Conservation (phyloP, 2,888 invertebrate genomes). For the Octonoba sinensis region DNA sequence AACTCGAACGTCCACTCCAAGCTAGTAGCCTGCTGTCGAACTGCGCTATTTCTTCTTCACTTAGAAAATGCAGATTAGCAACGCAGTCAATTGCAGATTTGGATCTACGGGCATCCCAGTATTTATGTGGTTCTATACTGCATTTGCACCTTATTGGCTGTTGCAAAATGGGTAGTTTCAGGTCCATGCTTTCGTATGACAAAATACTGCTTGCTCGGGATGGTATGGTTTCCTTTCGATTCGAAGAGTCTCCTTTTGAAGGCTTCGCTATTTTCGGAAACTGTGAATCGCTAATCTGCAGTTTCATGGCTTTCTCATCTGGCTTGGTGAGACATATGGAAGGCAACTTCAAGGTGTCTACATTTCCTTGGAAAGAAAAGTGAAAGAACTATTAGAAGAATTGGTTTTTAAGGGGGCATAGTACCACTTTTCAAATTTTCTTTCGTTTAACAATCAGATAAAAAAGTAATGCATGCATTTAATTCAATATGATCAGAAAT, state of each 20-base stretch:
- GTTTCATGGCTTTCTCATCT: not conserved
- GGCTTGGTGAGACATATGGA: conserved; percentile 39
- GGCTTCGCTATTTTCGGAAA: conserved; percentile 1
- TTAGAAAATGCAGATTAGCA: conserved; percentile 52
- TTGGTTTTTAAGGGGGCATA: too few species aligned
- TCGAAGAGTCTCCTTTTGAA: not conserved
- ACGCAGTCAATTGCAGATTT: conserved; percentile 54
- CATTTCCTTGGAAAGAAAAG: conserved; percentile 16
- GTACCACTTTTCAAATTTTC: too few species aligned
- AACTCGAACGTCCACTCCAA: conserved; percentile 2
- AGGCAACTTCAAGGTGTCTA: conserved; percentile 36
- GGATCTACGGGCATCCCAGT: conserved; percentile 37
- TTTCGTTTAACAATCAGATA: too few species aligned
- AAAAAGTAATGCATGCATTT: too few species aligned
- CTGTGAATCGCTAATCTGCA: not conserved
- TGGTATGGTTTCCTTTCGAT: too few species aligned
- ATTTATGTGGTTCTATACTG: conserved; percentile 40
- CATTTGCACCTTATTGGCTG: conserved; percentile 39
- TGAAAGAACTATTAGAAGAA: too few species aligned
- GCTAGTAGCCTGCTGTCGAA: conserved; percentile 22
- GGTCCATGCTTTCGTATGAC: not conserved
- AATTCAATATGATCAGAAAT: too few species aligned
- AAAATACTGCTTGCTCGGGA: conserved; percentile 6
- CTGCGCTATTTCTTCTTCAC: conserved; percentile 35
- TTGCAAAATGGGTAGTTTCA: conserved; percentile 48